Conservation (phyloP, 1,140 invertebrate species). For the Orius laevigatus region DNA sequence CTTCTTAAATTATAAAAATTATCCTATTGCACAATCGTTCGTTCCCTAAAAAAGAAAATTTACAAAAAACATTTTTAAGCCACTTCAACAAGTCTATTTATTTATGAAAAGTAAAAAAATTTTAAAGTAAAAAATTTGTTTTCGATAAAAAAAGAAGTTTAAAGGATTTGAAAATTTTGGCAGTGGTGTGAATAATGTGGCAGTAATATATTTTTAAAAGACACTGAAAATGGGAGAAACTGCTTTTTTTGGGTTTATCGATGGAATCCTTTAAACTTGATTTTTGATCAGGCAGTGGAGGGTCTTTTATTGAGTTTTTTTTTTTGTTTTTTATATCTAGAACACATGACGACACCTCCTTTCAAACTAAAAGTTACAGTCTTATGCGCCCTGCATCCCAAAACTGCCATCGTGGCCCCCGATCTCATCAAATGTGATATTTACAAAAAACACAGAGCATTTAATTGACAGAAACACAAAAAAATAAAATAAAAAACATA, state of each 20-base stretch:
- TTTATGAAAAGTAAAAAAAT: background rate
- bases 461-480: no score
- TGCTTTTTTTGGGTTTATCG: background rate
- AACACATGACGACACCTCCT: background rate
- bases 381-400: background rate
- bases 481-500: slow-evolving; percentile 6
- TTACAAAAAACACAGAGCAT: background rate
- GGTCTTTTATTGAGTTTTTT: background rate
- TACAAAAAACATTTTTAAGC: background rate
- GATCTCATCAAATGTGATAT: background rate
- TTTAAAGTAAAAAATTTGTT: background rate
- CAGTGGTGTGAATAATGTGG: background rate
- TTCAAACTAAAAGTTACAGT: background rate
- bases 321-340: background rate
- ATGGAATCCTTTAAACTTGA: background rate
- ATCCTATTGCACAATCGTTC: slow-evolving; percentile 13
- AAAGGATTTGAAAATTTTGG: background rate
- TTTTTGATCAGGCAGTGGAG: background rate
- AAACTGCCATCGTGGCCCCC: background rate
- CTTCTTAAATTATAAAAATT: slow-evolving; percentile 4
- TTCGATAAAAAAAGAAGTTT: background rate
- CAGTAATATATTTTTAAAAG: background rate
- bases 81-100: slow-evolving; percentile 8
- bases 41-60: slow-evolving; percentile 1
- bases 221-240: background rate